A percentile compares a stretch with the other conserved stretches of the same genome.
Evolutionary conservation across 2,797 vertebrate genomes (phyloP).

Genomic region (Pteropus rufus): DNA sequence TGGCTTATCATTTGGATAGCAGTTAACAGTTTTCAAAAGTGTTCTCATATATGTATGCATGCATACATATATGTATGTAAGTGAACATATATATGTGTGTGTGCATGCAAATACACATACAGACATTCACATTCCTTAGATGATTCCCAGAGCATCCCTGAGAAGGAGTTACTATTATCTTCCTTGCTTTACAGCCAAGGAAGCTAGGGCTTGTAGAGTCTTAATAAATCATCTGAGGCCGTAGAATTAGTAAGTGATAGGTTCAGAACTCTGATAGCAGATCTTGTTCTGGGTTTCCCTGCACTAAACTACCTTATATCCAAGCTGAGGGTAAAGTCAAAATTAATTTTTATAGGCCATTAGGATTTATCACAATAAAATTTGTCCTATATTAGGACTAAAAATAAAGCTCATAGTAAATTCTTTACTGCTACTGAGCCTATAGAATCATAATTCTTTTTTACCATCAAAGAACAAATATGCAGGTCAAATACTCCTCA

Average conservation of each 20-base stretch:
- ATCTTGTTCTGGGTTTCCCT: neutral
- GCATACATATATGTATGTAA: too few relatives aligned
- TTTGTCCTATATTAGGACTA: constrained; percentile 1
- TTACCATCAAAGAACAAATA: constrained; percentile 59
- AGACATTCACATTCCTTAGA: neutral
- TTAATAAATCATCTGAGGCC: neutral
- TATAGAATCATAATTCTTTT: constrained; percentile 41
- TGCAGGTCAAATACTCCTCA: constrained; percentile 46
- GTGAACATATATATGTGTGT: neutral
- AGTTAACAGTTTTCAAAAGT: neutral
- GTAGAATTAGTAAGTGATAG: neutral
- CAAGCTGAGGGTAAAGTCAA: neutral
- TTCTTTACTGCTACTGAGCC: constrained; percentile 39
- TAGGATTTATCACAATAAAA: constrained; percentile 36
- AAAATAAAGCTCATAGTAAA: constrained; percentile 46
- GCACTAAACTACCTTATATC: neutral
- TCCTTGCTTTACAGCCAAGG: neutral
- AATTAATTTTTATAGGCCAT: constrained; percentile 20
- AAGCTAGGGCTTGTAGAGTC: neutral
- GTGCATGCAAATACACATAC: neutral
- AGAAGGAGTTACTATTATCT: neutral
- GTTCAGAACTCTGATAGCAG: neutral
- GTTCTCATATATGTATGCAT: neutral
- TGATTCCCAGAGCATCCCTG: neutral
- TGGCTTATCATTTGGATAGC: constrained; percentile 21